A percentile compares a stretch with the other conserved stretches of the same genome.
These are phyloP conservation scores for Diaprepes abbreviatus DNA, from an alignment of 2,888 invertebrate genomes.

Conservation along the genomic window DNA sequence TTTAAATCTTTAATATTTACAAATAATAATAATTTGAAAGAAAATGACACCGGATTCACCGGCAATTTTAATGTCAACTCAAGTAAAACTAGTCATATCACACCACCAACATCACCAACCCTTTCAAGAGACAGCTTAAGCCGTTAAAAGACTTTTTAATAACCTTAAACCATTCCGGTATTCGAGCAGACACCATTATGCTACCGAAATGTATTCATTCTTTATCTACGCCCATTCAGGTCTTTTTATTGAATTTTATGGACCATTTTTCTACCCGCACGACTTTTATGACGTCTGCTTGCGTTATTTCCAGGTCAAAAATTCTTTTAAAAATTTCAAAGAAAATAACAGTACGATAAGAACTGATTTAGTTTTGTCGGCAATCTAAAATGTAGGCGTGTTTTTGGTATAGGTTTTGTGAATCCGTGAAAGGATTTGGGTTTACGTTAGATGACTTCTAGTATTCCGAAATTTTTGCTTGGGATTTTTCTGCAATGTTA, in stretches of 20 bases:
- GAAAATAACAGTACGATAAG: neutral
- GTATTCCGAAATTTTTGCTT: too few relatives aligned
- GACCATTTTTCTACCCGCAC: constrained; percentile 6
- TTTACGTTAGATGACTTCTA: too few relatives aligned
- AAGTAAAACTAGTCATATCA: constrained; percentile 11
- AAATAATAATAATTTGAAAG: too few relatives aligned
- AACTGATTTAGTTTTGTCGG: neutral
- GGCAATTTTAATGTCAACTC: too few relatives aligned
- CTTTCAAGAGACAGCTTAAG: constrained; percentile 8
- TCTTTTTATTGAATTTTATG: constrained; percentile 18
- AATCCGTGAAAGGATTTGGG: too few relatives aligned
- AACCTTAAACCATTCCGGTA: neutral
- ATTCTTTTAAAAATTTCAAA: neutral
- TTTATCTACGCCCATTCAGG: constrained; percentile 15
- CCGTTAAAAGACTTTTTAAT: constrained; percentile 18
- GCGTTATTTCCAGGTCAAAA: constrained; percentile 17
- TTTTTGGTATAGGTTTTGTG: too few relatives aligned
- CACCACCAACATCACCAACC: neutral
- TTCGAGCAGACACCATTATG: constrained; percentile 24
- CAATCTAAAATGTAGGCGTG: too few relatives aligned
- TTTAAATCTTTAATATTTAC: too few relatives aligned
- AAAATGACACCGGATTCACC: too few relatives aligned
- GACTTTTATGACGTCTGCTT: neutral
- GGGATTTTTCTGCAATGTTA: too few relatives aligned
- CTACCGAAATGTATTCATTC: constrained; percentile 27